These are phyloP conservation scores for Emydoidea blandingii DNA, from an alignment of 2,797 vertebrate species.

Conservation along the genomic window DNA sequence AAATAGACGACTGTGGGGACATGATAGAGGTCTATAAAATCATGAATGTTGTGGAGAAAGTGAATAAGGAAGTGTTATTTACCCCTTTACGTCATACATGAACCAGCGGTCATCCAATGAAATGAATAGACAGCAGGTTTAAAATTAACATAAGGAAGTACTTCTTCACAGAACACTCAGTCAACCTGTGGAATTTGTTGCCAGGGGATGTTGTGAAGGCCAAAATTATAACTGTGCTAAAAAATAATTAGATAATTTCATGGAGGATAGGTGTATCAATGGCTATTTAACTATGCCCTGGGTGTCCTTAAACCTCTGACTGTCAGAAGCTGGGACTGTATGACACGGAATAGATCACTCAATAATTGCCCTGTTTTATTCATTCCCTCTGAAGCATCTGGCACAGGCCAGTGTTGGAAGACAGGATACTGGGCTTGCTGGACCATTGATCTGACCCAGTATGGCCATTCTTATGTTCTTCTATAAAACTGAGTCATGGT, in stretches of 20 bases:
- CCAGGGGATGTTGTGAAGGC: background rate
- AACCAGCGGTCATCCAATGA: background rate
- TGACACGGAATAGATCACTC: background rate
- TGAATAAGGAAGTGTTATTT: background rate
- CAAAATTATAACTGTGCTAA: background rate
- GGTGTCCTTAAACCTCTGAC: background rate
- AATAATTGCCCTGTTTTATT: background rate
- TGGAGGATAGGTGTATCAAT: background rate
- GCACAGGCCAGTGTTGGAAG: background rate
- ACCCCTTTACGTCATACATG: background rate
- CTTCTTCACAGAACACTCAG: background rate
- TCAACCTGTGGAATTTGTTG: background rate
- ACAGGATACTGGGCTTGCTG: no score
- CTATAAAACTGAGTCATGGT: background rate
- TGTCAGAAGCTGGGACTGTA: background rate
- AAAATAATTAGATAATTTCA: background rate
- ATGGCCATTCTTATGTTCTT: background rate
- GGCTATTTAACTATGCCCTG: background rate
- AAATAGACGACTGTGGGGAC: background rate
- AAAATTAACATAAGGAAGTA: background rate
- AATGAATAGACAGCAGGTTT: background rate
- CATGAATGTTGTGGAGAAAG: background rate
- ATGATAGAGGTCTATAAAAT: background rate
- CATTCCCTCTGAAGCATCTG: background rate
- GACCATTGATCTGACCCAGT: background rate